Evolutionary conservation across 2,113 vertebrate species (phyloP).

Genomic region (Heterotis niloticus): DNA sequence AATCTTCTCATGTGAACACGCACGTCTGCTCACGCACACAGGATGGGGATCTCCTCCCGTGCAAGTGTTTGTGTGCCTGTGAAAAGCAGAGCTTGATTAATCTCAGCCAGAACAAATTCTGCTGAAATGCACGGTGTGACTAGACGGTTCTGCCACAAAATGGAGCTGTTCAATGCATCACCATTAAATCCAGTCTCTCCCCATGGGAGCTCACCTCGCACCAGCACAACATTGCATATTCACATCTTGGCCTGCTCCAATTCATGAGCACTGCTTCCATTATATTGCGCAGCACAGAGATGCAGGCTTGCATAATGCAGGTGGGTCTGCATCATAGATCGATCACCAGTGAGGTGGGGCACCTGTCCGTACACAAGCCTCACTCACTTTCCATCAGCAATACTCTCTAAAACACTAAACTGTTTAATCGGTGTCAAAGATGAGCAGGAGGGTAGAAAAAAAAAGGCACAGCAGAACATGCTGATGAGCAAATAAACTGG

Average conservation of each 20-base stretch:
- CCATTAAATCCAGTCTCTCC: slow-evolving; percentile 9
- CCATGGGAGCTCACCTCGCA: background rate
- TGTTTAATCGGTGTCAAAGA: background rate
- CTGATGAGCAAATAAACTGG: background rate
- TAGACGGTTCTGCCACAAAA: slow-evolving; percentile 19
- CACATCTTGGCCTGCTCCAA: background rate
- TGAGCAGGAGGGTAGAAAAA: background rate
- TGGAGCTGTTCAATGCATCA: slow-evolving; percentile 26
- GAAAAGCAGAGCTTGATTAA: slow-evolving; percentile 22
- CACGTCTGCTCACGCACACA: background rate
- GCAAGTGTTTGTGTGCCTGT: background rate
- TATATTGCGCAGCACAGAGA: background rate
- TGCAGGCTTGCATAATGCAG: slow-evolving; percentile 22
- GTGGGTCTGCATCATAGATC: slow-evolving; percentile 9
- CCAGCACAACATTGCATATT: background rate
- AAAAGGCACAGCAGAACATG: background rate
- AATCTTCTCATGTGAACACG: background rate
- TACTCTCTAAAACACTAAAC: background rate
- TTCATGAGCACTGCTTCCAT: background rate
- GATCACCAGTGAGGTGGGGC: background rate
- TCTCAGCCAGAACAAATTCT: slow-evolving; percentile 24
- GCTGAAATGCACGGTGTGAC: slow-evolving; percentile 14
- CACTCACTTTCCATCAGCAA: background rate
- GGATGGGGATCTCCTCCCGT: background rate
- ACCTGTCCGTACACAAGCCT: background rate